Base-by-base conservation (phyloP, 2,888 invertebrate genomes). In the Syrphus vitripennis region DNA sequence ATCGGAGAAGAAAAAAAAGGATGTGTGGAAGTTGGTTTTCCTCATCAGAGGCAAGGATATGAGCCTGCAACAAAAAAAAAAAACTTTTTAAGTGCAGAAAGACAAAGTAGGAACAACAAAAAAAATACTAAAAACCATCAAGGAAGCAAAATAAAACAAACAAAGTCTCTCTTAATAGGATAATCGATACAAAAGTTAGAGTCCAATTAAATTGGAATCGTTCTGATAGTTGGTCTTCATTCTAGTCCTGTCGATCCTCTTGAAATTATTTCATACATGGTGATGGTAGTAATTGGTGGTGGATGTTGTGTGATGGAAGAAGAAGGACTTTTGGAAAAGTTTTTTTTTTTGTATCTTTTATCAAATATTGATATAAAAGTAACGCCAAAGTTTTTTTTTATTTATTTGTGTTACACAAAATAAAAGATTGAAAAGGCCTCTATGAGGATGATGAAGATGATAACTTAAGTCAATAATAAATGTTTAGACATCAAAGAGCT, bases 171-270 rank as follows among this genome's bases (percentile, higher is more conserved):
- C n/a, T n/a, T 77, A 78, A 77, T 77, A 77, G 72, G 82, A 83
- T 78, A 83, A 82, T 82, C 76, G 76, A 82, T 76, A 82, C 71
- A 76, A 55, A 82, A 82, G 45, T 82, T 82, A 72, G 77, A 83
- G 72, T 78, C 72, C 77, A 78, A 77, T 83, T 83, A 83, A 82
- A 40, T 67, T 55, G 34, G 65, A 71, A 76, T 71, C 70, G 81
- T 65, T 71, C 45, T 37, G 40, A 19, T 31, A n/a, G 45, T 31
- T 45, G 14, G 45, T 21, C 37, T 48, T 16, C 19, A 5, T 7
- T 48, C 24, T 9, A 34, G 10, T 24, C n/a, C 2, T 12, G 37
- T 3, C 1, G 4, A 40, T 37, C 19, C 31, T 19, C 24, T 48
- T 2, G 12, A n/a, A n/a, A n/a, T n/a, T n/a, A n/a, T n/a, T n/a